Conservation (phyloP, 2,888 invertebrate genomes). For the Dicyrtomina minuta region DNA sequence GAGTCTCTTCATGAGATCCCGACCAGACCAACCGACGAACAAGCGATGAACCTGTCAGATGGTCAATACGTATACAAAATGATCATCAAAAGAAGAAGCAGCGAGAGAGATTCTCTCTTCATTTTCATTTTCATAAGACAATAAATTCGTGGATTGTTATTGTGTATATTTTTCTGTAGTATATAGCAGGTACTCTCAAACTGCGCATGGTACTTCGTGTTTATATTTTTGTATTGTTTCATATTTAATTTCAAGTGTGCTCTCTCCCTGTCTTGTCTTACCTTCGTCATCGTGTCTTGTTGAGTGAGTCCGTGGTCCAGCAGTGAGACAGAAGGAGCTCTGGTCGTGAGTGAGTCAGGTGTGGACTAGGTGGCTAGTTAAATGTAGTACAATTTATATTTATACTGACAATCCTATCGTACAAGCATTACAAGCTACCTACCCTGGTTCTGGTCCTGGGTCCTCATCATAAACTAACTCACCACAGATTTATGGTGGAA, state of each 20-base stretch:
- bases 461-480: not conserved
- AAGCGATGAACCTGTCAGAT: constrained; percentile 11
- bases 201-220: too few species aligned
- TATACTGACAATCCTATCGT: not conserved
- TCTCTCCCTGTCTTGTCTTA: too few species aligned
- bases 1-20: not conserved
- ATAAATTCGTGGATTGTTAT: too few species aligned
- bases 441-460: too few species aligned
- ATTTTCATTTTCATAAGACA: not conserved
- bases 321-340: too few species aligned
- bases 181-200: too few species aligned
- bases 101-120: not conserved
- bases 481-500: not conserved
- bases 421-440: not conserved
- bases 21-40: constrained; percentile 2
- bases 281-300: too few species aligned
- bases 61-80: not conserved
- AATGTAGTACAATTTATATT: too few species aligned
- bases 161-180: too few species aligned
- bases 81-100: constrained; percentile 8
- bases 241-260: too few species aligned
- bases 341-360: constrained; percentile 5
- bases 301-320: too few species aligned
- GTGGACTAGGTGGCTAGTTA: not conserved
- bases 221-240: too few species aligned